Evolutionary conservation across 2,888 invertebrate species (phyloP), one percentile per base, ranked within the genome.

Genomic region (Protula sp.): DNA sequence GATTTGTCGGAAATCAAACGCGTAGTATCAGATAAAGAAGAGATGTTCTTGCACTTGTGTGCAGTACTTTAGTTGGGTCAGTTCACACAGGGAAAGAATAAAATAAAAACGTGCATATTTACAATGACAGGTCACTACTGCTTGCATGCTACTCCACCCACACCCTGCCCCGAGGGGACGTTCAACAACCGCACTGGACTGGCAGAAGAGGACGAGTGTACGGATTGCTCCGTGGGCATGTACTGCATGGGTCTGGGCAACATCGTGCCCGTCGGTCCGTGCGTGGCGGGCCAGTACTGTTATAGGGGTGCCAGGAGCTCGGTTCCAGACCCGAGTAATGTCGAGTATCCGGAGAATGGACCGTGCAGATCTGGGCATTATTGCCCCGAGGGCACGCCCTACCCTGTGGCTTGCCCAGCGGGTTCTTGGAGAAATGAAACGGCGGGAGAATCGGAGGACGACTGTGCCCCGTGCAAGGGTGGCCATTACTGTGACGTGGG

Each of bases 101-200:
- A n/a, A n/a, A n/a, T n/a, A n/a, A n/a, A n/a, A n/a, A n/a, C n/a
- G n/a, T n/a, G n/a, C n/a, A n/a, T n/a, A n/a, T n/a, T n/a, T n/a
- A n/a, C n/a, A n/a, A n/a, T n/a, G n/a, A 24, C 63, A 77, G 78
- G 79, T 5, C 70, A 73, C 61, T 79, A 78, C 65, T 79, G 79
- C 59, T 71, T 72, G 1, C 69, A 62, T 38, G 74, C 71, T n/a
- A 59, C 63, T 4, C 57, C 69, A 2, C 75, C 77, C 3, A 67
- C 72, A 50, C 73, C 77, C 0, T 79, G 79, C 61, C 76, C 77
- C 1, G 67, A 70, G n/a, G 78, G 77, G 2, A 78, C 77, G 1
- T 77, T 68, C 65, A 77, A 76, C 69, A 76, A 77, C 57, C 65
- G 60, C 26, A 77, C 77, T 5, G 74, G 77, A 22, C 69, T 73